Conservation (phyloP, 2,113 vertebrate species). For the Gobiocypris rarus region DNA sequence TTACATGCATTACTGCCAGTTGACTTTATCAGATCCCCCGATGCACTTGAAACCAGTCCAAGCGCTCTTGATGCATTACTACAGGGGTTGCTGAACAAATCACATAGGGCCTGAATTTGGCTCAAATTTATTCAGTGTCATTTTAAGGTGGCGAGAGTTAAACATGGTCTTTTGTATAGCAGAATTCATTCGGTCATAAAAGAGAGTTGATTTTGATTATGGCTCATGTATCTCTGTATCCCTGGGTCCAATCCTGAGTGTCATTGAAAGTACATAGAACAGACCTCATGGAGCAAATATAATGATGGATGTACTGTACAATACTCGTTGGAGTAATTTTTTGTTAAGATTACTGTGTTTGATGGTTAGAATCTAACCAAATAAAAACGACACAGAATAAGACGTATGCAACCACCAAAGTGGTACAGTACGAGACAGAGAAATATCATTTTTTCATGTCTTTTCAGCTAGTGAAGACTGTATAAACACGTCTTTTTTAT, state of each 20-base stretch:
- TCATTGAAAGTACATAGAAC: background rate
- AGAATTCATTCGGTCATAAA: slow-evolving; percentile 8
- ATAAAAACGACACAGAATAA: slow-evolving; percentile 62
- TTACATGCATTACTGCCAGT: slow-evolving; percentile 14
- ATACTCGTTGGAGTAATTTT: slow-evolving; percentile 58
- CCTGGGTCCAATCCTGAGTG: slow-evolving; percentile 28
- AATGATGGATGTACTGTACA: slow-evolving; percentile 61
- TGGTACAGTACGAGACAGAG: slow-evolving; percentile 59
- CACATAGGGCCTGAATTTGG: background rate
- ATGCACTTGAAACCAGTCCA: slow-evolving; percentile 14
- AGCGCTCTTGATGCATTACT: background rate
- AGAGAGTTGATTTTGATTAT: slow-evolving; percentile 25
- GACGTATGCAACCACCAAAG: slow-evolving; percentile 59
- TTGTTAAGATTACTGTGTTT: slow-evolving; percentile 56
- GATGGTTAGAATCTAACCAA: slow-evolving; percentile 68
- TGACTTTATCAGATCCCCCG: background rate
- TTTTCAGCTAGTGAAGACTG: slow-evolving; percentile 20
- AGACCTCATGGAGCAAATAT: slow-evolving; percentile 29
- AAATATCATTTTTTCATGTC: no score
- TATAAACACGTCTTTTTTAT: slow-evolving; percentile 40
- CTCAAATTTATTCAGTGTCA: slow-evolving; percentile 6
- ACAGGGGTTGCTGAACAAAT: background rate
- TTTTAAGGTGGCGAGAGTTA: background rate
- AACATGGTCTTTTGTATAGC: background rate
- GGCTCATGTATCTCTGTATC: slow-evolving; percentile 13